phyloP scores from a whole-genome alignment of 2,888 invertebrate species.

The Stomorhina lunata region DNA sequence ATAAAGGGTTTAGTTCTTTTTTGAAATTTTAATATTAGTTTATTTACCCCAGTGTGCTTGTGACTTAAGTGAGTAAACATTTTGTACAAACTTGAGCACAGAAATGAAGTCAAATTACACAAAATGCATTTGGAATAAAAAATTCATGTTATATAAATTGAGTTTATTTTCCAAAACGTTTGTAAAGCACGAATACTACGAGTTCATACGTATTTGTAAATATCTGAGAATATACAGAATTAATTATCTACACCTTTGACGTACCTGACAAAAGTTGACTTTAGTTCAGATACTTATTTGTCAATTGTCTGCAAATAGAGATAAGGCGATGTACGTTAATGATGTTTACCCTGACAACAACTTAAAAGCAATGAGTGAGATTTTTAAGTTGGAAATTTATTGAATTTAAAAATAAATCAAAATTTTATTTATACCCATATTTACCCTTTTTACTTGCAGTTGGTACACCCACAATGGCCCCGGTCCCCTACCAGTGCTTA shows the following conservation, averaged over 20 bases:
- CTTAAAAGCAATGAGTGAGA: background rate
- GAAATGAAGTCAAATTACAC: background rate
- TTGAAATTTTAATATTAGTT: background rate
- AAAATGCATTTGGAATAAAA: background rate
- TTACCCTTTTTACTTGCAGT: slow-evolving; percentile 78
- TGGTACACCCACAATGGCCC: slow-evolving; percentile 86
- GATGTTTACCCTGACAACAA: background rate
- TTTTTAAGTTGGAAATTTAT: too few species aligned
- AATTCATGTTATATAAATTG: slow-evolving; percentile 22
- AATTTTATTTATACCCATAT: too few species aligned
- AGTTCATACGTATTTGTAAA: background rate
- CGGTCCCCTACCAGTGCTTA: slow-evolving; percentile 84
- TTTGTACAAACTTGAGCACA: background rate
- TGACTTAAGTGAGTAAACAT: background rate
- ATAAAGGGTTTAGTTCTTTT: background rate
- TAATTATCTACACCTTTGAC: slow-evolving; percentile 29
- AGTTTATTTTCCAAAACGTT: background rate
- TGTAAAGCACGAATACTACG: background rate
- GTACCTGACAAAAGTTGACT: background rate
- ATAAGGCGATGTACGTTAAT: background rate
- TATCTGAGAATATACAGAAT: slow-evolving; percentile 2
- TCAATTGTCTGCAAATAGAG: slow-evolving; percentile 22
- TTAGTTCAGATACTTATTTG: slow-evolving; percentile 46
- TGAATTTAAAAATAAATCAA: too few species aligned
- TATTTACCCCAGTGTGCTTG: background rate